Evolutionary conservation across 2,113 vertebrate genomes (phyloP).

Genomic region (Ochotona princeps): DNA sequence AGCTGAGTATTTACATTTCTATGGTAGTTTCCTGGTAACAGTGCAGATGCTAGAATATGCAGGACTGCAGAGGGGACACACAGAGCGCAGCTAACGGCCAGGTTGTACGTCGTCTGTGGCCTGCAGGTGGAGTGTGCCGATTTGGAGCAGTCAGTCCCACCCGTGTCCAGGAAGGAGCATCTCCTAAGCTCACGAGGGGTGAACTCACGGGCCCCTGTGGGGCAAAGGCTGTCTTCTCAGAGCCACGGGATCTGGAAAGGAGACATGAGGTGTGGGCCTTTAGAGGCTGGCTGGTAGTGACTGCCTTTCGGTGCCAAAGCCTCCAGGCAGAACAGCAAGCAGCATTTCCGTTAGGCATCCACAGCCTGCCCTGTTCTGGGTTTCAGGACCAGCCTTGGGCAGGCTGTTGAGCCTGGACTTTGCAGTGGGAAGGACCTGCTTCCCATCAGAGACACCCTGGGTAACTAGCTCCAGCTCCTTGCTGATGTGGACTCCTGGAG

Average conservation of each 20-base stretch:
- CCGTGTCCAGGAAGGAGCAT: constrained; percentile 4
- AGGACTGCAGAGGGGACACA: constrained; percentile 47
- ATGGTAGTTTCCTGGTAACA: constrained; percentile 59
- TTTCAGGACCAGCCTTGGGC: neutral
- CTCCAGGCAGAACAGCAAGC: neutral
- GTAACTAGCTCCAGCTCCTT: too few species aligned
- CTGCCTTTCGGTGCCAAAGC: neutral
- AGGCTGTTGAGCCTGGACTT: neutral
- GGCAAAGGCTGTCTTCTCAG: constrained; percentile 13
- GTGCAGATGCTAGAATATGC: neutral
- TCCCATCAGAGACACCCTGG: too few species aligned
- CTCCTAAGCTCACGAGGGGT: neutral
- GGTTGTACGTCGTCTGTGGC: neutral
- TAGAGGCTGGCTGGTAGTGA: neutral
- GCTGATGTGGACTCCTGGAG: too few species aligned
- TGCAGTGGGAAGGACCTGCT: neutral
- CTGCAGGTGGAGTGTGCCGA: neutral
- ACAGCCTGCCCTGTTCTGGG: neutral
- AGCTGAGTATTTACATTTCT: constrained; percentile 80
- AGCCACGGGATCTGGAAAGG: constrained; percentile 44
- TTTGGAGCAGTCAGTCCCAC: neutral
- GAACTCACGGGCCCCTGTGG: neutral
- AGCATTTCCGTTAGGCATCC: neutral
- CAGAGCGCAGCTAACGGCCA: neutral
- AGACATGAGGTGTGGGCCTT: neutral